These are phyloP conservation scores for Diabrotica balteata DNA, from an alignment of 2,888 invertebrate species.

Conservation along the genomic window DNA sequence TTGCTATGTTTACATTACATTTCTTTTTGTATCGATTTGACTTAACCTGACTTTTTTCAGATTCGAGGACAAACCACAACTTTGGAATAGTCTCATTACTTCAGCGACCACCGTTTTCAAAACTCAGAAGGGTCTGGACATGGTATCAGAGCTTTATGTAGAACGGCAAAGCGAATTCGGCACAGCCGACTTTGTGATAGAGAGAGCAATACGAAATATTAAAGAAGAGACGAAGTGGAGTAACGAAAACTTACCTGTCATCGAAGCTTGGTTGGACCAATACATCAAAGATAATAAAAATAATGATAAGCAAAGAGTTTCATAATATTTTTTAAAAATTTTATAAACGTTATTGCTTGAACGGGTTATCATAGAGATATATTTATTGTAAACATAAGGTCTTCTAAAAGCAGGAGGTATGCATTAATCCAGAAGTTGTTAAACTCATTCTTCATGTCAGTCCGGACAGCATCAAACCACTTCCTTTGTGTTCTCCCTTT, in stretches of 20 bases:
- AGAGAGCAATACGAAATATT: conserved; percentile 75
- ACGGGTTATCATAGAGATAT: too few species aligned
- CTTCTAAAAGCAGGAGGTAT: too few species aligned
- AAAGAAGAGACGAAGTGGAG: conserved; percentile 80
- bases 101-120: conserved; percentile 79
- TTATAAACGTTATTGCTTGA: too few species aligned
- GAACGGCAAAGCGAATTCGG: conserved; percentile 73
- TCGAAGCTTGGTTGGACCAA: conserved; percentile 74
- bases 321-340: too few species aligned
- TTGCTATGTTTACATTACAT: too few species aligned
- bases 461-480: too few species aligned
- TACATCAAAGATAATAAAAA: conserved; percentile 58
- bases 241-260: conserved; percentile 75
- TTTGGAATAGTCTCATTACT: conserved; percentile 79
- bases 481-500: too few species aligned
- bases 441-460: too few species aligned
- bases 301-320: not conserved
- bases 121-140: conserved; percentile 74
- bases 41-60: conserved; percentile 55
- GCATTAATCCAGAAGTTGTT: too few species aligned
- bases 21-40: too few species aligned
- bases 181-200: conserved; percentile 75
- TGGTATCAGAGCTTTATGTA: conserved; percentile 71
- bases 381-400: too few species aligned
- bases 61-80: conserved; percentile 71